Evolutionary conservation across 2,797 vertebrate species (phyloP).

Genomic region (Prionace glauca): DNA sequence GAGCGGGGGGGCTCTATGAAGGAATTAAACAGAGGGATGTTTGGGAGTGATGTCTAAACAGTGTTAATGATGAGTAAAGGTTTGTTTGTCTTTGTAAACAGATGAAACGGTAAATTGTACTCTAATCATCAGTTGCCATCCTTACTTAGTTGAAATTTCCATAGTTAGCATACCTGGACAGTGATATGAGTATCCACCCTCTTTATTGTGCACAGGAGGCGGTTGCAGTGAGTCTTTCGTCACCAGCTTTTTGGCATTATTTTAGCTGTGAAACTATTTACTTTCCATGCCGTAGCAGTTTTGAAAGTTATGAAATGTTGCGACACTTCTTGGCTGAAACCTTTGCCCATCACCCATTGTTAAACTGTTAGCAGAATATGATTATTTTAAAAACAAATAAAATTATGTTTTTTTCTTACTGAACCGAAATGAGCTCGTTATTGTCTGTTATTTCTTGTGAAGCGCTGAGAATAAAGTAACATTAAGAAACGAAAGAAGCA

Average conservation of each 20-base stretch:
- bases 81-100: slow-evolving; percentile 3
- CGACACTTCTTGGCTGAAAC: background rate
- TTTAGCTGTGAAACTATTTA: background rate
- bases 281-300: background rate
- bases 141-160: background rate
- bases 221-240: background rate
- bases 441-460: slow-evolving; percentile 67
- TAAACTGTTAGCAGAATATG: background rate
- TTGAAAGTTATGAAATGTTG: background rate
- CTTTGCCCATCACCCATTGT: no score
- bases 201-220: background rate
- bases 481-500: slow-evolving; percentile 56
- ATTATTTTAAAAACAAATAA: background rate
- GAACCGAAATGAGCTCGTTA: slow-evolving; percentile 69
- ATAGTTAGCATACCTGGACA: background rate
- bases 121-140: background rate
- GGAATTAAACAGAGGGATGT: slow-evolving; percentile 48
- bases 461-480: slow-evolving; percentile 64
- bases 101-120: background rate
- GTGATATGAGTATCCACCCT: background rate
- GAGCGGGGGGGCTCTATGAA: slow-evolving; percentile 68
- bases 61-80: background rate
- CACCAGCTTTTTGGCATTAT: background rate
- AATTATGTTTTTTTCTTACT: slow-evolving; percentile 50
- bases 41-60: background rate